Evolutionary conservation across 1,140 invertebrate species (phyloP).

Genomic region (Papilio machaon): DNA sequence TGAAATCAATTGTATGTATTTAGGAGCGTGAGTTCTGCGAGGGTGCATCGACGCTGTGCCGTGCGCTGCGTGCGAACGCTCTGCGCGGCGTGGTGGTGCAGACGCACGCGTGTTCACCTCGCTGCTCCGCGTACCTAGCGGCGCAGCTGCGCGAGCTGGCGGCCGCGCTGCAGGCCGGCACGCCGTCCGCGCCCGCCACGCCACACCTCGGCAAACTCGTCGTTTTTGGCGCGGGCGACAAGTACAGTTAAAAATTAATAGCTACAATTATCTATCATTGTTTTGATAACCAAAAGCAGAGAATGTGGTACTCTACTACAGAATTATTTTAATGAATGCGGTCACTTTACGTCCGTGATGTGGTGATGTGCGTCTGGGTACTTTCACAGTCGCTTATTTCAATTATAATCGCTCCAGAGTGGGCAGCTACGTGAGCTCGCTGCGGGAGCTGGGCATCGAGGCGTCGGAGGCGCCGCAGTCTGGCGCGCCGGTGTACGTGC

Average conservation of each 20-base stretch:
- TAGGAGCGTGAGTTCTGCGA: constrained; percentile 90
- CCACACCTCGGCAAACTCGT: constrained; percentile 73
- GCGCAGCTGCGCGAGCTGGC: constrained; percentile 83
- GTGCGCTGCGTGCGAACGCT: constrained; percentile 84
- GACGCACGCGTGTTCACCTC: constrained; percentile 88
- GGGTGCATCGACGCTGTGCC: constrained; percentile 87
- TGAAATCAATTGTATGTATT: constrained; percentile 1
- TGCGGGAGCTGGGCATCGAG: constrained; percentile 80
- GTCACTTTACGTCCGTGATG: too few species aligned
- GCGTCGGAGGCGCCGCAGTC: constrained; percentile 66
- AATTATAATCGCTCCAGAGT: constrained; percentile 53
- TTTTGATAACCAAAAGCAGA: too few species aligned
- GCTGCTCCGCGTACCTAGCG: constrained; percentile 88
- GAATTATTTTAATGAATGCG: too few species aligned
- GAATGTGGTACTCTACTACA: too few species aligned
- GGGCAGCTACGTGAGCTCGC: constrained; percentile 81
- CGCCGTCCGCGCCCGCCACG: constrained; percentile 65
- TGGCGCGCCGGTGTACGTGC: constrained; percentile 82
- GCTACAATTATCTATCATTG: too few species aligned
- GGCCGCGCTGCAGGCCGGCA: constrained; percentile 62
- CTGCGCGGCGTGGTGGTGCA: constrained; percentile 88
- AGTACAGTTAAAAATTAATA: constrained; percentile 48
- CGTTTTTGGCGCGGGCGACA: constrained; percentile 82
- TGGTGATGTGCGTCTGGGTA: not conserved
- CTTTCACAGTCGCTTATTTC: not conserved